Evolutionary conservation across 2,888 invertebrate species (phyloP), one percentile per base, ranked within the genome.

Genomic region (Polyploca ridens): DNA sequence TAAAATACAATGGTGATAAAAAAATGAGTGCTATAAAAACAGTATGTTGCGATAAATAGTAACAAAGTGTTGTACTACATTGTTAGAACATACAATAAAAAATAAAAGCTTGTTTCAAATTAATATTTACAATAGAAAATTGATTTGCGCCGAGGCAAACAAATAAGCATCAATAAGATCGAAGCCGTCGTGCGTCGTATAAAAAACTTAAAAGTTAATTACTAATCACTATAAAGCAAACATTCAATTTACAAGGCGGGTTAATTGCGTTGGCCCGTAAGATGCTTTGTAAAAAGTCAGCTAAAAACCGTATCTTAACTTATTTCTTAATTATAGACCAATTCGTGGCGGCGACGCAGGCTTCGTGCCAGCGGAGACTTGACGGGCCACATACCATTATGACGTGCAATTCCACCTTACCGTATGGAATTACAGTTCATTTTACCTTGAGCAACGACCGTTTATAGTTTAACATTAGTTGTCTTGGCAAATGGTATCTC

Each of bases 281-380:
- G 86, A 88, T 78, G 88, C 87, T 90, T 88, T 86, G 90, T 91
- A 94, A 93, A 93, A 92, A 92, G 85, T 87, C 85, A 86, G 87
- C 89, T 88, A 90, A 94, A 93, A 93, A 92, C 89, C 85, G 89
- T 91, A 93, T 91, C 91, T 93, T 90, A 90, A 91, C 91, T 93
- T 93, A 94, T 93, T 94, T 93, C 93, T 94, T 93, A 94, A 94
- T 94, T 94, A 93, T 94, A 94, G 91, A 90, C 90, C 89, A 90
- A 93, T 91, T 93, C 92, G 88, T 90, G 90, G 90, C 86, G 80
- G 87, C 86, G 88, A 90, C 89, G 88, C 87, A 84, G 78, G 89
- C 85, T 84, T 87, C 88, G 87, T 88, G 88, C 87, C 86, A 83
- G 86, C 82, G 81, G 81, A 85, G 83, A 81, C 82, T 85, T 85